Evolutionary conservation across 2,888 invertebrate species (phyloP).

Genomic region (Acrobasis consociella): DNA sequence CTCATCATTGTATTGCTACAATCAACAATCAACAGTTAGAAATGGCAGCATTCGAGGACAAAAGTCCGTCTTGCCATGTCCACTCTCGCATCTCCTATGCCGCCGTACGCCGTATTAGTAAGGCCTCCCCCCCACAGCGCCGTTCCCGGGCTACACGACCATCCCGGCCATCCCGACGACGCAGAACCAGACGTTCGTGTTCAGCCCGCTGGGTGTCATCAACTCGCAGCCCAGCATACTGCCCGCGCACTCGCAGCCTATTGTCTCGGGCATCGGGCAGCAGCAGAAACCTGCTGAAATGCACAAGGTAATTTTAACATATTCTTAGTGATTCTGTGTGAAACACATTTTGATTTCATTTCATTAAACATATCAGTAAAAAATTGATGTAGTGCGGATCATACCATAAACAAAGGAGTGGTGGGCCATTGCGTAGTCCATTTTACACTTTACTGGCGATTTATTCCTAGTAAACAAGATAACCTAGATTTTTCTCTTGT

Average conservation of each 20-base stretch:
- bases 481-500: background rate
- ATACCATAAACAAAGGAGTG: background rate
- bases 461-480: no score
- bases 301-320: conserved; percentile 81
- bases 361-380: no score
- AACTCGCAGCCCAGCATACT: conserved; percentile 87
- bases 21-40: no score
- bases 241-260: conserved; percentile 82
- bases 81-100: background rate
- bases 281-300: conserved; percentile 85
- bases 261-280: conserved; percentile 74
- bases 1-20: no score
- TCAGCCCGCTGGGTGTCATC: conserved; percentile 87
- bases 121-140: conserved; percentile 55
- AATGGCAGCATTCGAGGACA: no score
- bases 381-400: no score
- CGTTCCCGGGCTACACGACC: conserved; percentile 90
- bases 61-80: background rate
- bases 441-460: background rate
- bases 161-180: conserved; percentile 90
- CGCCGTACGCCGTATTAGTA: background rate
- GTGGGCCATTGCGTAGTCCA: background rate
- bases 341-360: no score
- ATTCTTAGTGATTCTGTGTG: no score
- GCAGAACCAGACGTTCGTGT: conserved; percentile 90